phyloP scores from a whole-genome alignment of 2,888 invertebrate species.

The Patella pellucida region DNA sequence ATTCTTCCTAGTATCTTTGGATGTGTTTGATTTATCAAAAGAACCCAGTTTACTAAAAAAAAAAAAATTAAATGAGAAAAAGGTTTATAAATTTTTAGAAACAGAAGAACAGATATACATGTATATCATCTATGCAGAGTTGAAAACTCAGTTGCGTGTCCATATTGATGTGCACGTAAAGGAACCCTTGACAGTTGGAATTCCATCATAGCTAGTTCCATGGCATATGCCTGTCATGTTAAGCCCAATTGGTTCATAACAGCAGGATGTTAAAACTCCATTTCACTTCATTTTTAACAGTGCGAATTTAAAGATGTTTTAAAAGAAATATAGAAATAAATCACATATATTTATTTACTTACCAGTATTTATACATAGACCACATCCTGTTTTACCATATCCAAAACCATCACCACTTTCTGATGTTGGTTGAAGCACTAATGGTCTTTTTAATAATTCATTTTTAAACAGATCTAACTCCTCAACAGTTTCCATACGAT shows the following conservation, averaged over 20 bases:
- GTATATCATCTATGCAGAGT: not conserved
- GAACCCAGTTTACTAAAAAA: slow-evolving; percentile 53
- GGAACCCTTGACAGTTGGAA: too few species aligned
- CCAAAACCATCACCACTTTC: slow-evolving; percentile 38
- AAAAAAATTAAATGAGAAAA: too few species aligned
- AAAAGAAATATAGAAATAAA: too few species aligned
- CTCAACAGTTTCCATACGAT: slow-evolving; percentile 51
- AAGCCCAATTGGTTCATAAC: too few species aligned
- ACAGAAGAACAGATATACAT: not conserved
- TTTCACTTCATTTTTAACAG: too few species aligned
- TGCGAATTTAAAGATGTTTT: too few species aligned
- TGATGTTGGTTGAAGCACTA: slow-evolving; percentile 55
- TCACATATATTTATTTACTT: not conserved
- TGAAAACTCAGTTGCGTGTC: too few species aligned
- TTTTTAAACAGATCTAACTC: slow-evolving; percentile 54
- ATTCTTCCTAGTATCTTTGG: slow-evolving; percentile 54
- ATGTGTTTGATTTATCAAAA: slow-evolving; percentile 57
- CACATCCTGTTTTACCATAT: slow-evolving; percentile 24
- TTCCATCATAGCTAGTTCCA: too few species aligned
- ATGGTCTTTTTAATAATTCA: slow-evolving; percentile 55
- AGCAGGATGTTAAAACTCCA: too few species aligned
- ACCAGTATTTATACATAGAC: slow-evolving; percentile 34
- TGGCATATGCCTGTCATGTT: too few species aligned
- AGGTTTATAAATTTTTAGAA: not conserved
- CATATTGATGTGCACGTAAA: too few species aligned